Conservation (phyloP, 2,888 invertebrate species). For the Chymomyza procnemis region DNA sequence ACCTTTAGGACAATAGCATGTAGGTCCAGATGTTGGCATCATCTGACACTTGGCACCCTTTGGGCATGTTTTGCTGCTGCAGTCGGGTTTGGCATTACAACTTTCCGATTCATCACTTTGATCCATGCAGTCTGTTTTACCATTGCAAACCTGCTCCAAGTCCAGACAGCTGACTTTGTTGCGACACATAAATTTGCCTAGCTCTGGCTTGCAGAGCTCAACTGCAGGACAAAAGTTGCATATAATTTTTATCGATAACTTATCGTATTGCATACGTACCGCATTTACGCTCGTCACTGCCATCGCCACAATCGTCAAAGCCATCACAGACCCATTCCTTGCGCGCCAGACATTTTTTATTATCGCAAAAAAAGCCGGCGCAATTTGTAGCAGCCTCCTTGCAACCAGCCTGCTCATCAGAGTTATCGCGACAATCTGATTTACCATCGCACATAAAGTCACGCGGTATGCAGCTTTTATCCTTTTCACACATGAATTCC, state of each 20-base stretch:
- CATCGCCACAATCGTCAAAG: slow-evolving; percentile 81
- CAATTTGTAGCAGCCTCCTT: slow-evolving; percentile 79
- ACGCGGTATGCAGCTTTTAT: slow-evolving; percentile 83
- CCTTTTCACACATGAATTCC: slow-evolving; percentile 73
- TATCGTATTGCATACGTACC: slow-evolving; percentile 75
- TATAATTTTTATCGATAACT: background rate
- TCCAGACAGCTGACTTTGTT: slow-evolving; percentile 81
- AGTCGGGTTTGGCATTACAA: slow-evolving; percentile 72
- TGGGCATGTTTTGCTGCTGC: slow-evolving; percentile 66
- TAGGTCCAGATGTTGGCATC: slow-evolving; percentile 79
- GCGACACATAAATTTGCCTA: slow-evolving; percentile 80
- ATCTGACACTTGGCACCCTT: slow-evolving; percentile 78
- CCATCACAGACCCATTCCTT: slow-evolving; percentile 81
- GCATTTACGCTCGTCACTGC: slow-evolving; percentile 80
- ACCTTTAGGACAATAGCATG: slow-evolving; percentile 82
- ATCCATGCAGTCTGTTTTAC: slow-evolving; percentile 81
- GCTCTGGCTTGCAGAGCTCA: slow-evolving; percentile 79
- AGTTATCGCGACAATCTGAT: slow-evolving; percentile 85
- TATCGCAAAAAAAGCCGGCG: slow-evolving; percentile 82
- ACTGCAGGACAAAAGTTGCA: slow-evolving; percentile 37
- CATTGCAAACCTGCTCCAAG: slow-evolving; percentile 81
- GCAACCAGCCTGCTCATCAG: slow-evolving; percentile 82
- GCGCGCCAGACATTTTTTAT: slow-evolving; percentile 80
- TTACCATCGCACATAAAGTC: slow-evolving; percentile 85
- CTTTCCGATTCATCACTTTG: slow-evolving; percentile 81